Evolutionary conservation across 2,797 vertebrate genomes (phyloP), one percentile per base, ranked within the genome.

Genomic region (Gephyroberyx darwinii): DNA sequence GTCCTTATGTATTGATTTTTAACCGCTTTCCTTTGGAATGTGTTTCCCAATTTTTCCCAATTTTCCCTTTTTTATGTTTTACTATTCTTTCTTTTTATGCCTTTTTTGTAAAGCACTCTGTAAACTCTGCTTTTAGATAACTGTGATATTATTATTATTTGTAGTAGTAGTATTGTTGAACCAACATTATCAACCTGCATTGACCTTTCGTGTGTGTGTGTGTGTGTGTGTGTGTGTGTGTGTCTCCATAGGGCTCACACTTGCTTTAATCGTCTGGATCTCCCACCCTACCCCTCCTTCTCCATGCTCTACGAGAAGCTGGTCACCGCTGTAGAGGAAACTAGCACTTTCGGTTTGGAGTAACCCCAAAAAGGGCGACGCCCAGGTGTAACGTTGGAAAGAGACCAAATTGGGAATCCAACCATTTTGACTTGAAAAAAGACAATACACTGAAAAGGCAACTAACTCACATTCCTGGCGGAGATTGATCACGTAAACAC

Each of bases 251-350:
- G 97, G 93, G 97, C 97, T 89, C 97, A 99, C 89, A 99, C 97
- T 68, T 99, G 97, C 90, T 99, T 99, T 88, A 99, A 99, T 88
- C 96, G 97, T 19, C 93, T 99, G 92, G 97, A 99, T 90, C 96
- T 99, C 47, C 97, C 97, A 4, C 97, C 97, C 0, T 99, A 99
- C 81, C 96, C 97, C 2, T 98, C 96, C 57, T 99, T 98, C 93
- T 97, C 96, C 86, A 98, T 98, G 97, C 92, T 99, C 33, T 98
- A 96, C 37, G 97, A 99, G 92, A 99, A 99, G 90, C 92, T 99
- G 91, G 90, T 98, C 84, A 99, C 96, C 8, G 97, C 97, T 13
- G 97, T 99, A 3, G 97, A 99, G 91, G 97, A 99, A 81, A 99
- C 97, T 1, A 99, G 97, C 92, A 99, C 97, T 19, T 99, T 99